Conservation (phyloP, 1,140 invertebrate species). For the Hycleus cichorii region DNA sequence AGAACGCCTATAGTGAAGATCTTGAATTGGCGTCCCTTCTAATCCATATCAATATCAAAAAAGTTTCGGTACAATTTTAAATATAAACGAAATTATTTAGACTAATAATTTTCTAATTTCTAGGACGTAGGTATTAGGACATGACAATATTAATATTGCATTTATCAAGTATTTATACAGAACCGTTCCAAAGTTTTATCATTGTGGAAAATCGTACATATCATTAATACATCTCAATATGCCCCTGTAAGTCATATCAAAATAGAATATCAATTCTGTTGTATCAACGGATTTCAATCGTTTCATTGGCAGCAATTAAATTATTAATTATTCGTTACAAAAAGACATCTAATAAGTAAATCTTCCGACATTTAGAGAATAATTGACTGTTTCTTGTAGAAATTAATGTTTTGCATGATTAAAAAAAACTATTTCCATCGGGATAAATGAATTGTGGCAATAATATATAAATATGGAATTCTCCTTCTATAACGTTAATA, state of each 20-base stretch:
- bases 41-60: slow-evolving; percentile 66
- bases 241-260: slow-evolving; percentile 7
- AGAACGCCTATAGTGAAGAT: slow-evolving; percentile 89
- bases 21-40: slow-evolving; percentile 87
- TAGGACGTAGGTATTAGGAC: slow-evolving; percentile 3
- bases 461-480: too few species aligned
- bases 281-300: slow-evolving; percentile 1
- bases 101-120: not conserved
- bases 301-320: too few species aligned
- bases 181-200: too few species aligned
- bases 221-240: slow-evolving; percentile 1
- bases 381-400: too few species aligned
- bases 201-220: not conserved
- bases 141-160: slow-evolving; percentile 7
- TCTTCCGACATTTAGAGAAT: not conserved
- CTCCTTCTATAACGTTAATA: too few species aligned
- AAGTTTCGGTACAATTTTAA: slow-evolving; percentile 12
- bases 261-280: not conserved
- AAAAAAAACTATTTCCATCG: too few species aligned
- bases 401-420: too few species aligned
- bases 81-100: not conserved
- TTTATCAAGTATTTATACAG: slow-evolving; percentile 6
- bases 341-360: not conserved
- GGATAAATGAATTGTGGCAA: too few species aligned
- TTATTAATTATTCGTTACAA: not conserved